phyloP scores from a whole-genome alignment of 2,113 vertebrate genomes.

The Regulus satrapa region DNA sequence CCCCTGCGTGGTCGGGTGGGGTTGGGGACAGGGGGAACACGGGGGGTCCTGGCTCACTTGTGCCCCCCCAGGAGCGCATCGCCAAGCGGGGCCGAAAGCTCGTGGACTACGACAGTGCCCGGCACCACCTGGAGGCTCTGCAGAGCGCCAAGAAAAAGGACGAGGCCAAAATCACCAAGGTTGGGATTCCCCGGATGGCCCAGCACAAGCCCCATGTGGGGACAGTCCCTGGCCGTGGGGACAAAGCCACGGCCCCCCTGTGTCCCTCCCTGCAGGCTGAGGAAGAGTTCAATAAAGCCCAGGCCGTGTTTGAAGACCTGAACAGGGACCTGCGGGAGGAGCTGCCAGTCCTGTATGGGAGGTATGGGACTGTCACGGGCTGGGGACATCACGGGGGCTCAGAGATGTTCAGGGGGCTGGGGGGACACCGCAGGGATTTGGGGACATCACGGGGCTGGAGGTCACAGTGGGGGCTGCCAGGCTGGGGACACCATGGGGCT shows the following conservation, averaged over 20 bases:
- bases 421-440: too few relatives aligned
- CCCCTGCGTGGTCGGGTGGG: accelerated
- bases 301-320: conserved; percentile 84
- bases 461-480: too few relatives aligned
- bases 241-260: background rate
- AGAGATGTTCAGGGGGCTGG: background rate
- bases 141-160: conserved; percentile 90
- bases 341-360: conserved; percentile 82
- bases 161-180: conserved; percentile 88
- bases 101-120: conserved; percentile 89
- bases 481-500: too few relatives aligned
- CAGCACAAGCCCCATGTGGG: accelerated
- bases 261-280: conserved; percentile 75
- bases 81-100: conserved; percentile 89
- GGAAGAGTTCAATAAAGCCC: conserved; percentile 83
- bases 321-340: conserved; percentile 88
- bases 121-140: conserved; percentile 86
- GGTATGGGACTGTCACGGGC: conserved; percentile 55
- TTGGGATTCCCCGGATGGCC: background rate
- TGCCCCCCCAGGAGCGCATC: conserved; percentile 80
- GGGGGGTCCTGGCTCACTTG: background rate
- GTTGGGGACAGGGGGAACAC: accelerated
- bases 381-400: background rate
- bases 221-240: background rate
- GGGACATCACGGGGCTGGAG: background rate